Conservation (phyloP, 2,888 invertebrate species). For the Eurois occulta region DNA sequence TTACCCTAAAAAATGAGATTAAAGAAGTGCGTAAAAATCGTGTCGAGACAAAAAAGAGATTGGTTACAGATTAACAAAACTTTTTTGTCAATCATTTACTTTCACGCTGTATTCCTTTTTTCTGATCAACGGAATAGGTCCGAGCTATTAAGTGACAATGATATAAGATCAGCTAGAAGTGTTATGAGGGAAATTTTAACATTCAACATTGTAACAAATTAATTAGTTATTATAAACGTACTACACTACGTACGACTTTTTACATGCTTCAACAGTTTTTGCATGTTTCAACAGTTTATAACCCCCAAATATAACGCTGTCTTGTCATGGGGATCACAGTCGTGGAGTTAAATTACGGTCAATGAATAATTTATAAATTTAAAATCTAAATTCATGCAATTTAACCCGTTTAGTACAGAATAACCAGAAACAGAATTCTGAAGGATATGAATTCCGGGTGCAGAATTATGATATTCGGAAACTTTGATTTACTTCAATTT, state of each 20-base stretch:
- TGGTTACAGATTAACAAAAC: slow-evolving; percentile 56
- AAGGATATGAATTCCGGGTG: neutral
- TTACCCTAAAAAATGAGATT: slow-evolving; percentile 42
- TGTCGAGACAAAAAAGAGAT: slow-evolving; percentile 47
- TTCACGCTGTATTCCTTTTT: slow-evolving; percentile 35
- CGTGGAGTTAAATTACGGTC: neutral
- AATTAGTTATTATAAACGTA: neutral
- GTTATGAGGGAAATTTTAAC: neutral
- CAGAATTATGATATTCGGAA: neutral
- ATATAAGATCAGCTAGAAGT: slow-evolving; percentile 1
- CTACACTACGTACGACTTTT: neutral
- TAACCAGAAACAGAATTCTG: neutral
- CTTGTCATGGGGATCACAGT: neutral
- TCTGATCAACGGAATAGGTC: neutral
- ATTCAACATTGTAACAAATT: neutral
- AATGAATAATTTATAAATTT: neutral
- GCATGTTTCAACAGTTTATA: neutral
- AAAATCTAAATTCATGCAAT: too few species aligned
- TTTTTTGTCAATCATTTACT: slow-evolving; percentile 56
- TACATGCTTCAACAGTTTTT: neutral
- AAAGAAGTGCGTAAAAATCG: slow-evolving; percentile 35
- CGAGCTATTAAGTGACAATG: neutral
- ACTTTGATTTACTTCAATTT: neutral
- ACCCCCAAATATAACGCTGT: neutral
- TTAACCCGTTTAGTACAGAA: neutral